Evolutionary conservation across 2,113 vertebrate genomes (phyloP).

Genomic region (Charina bottae): DNA sequence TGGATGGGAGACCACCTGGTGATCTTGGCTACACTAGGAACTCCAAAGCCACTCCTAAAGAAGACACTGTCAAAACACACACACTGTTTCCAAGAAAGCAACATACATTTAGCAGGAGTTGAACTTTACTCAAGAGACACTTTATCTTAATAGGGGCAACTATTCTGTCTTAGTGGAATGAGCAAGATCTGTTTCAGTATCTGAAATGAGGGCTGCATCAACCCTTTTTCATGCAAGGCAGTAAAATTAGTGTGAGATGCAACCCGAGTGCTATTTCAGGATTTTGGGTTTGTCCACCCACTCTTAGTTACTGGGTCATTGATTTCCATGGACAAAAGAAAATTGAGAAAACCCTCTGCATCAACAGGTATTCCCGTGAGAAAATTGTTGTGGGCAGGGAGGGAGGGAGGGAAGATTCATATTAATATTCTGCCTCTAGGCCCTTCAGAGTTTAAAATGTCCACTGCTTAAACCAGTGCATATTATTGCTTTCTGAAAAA

Average conservation of each 20-base stretch:
- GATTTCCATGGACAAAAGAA: not conserved
- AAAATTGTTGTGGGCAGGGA: not conserved
- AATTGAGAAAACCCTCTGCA: not conserved
- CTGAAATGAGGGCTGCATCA: not conserved
- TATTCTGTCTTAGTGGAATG: not conserved
- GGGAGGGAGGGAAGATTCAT: not conserved
- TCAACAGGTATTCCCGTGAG: not conserved
- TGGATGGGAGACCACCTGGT: no score
- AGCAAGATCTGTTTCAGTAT: not conserved
- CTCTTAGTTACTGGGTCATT: not conserved
- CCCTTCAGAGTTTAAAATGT: not conserved
- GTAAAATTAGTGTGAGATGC: not conserved
- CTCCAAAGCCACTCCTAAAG: no score
- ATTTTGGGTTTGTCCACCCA: not conserved
- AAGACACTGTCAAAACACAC: no score
- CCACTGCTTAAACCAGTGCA: not conserved
- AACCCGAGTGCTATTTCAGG: not conserved
- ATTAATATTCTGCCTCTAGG: not conserved
- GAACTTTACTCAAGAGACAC: not conserved
- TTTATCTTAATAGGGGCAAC: not conserved
- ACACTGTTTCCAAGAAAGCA: no score
- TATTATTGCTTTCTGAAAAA: not conserved
- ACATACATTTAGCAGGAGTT: not conserved
- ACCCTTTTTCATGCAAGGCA: not conserved
- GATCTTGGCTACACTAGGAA: no score